Conservation (phyloP, 2,797 vertebrate species). For the Amphiprion clarkii region DNA sequence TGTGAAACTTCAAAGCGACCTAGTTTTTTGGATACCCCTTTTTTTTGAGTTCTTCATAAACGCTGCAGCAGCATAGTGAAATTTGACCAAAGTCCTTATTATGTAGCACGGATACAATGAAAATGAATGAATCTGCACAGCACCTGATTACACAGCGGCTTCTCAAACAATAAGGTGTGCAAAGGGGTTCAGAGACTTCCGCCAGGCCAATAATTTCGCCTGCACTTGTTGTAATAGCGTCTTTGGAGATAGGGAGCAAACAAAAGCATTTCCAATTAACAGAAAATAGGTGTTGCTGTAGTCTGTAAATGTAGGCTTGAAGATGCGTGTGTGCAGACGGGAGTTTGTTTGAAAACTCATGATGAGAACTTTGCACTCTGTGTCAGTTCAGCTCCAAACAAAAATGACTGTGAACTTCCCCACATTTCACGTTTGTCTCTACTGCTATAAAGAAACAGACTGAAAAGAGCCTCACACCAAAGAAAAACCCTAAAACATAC, state of each 20-base stretch:
- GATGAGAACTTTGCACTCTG: not conserved
- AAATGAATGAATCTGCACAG: constrained; percentile 54
- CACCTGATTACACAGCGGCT: constrained; percentile 53
- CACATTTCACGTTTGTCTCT: too few relatives aligned
- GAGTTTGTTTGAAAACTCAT: too few relatives aligned
- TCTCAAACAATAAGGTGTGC: constrained; percentile 44
- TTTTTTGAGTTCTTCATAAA: constrained; percentile 70
- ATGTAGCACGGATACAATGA: constrained; percentile 50
- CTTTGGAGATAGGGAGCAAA: constrained; percentile 40
- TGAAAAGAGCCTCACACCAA: too few relatives aligned
- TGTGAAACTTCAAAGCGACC: constrained; percentile 78
- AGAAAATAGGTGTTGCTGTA: constrained; percentile 27
- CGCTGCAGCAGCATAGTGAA: constrained; percentile 58
- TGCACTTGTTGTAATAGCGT: constrained; percentile 46
- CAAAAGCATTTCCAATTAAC: constrained; percentile 44
- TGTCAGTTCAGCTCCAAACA: constrained; percentile 1
- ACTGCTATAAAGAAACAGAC: too few relatives aligned
- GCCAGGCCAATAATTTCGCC: constrained; percentile 33
- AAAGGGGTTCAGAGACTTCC: not conserved
- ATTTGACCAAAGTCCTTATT: constrained; percentile 65
- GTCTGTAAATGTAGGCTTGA: not conserved
- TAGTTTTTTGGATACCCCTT: constrained; percentile 64
- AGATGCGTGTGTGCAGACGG: too few relatives aligned
- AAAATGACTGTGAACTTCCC: not conserved
- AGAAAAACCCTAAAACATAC: too few relatives aligned